These are phyloP conservation scores for Leptopilina drosophilae DNA, from an alignment of 2,888 invertebrate species.

Conservation along the genomic window DNA sequence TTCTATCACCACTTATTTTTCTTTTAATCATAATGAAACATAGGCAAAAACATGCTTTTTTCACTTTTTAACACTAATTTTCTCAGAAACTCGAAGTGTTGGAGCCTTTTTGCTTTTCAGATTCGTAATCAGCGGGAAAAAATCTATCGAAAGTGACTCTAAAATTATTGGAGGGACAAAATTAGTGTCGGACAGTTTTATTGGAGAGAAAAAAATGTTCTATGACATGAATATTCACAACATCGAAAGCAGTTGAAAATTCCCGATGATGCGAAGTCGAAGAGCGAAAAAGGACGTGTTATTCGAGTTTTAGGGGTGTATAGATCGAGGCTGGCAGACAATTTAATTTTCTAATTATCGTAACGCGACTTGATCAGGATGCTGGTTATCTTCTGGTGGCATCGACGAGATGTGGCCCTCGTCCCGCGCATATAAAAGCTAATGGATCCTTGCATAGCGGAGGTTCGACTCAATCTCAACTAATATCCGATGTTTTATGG, in stretches of 20 bases:
- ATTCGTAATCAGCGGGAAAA: too few relatives aligned
- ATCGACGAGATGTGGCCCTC: slow-evolving; percentile 62
- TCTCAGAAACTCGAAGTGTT: too few relatives aligned
- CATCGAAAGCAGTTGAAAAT: slow-evolving; percentile 24
- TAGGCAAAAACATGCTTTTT: too few relatives aligned
- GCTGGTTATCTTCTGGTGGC: slow-evolving; percentile 67
- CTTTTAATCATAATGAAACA: too few relatives aligned
- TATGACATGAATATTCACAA: too few relatives aligned
- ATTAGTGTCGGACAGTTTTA: too few relatives aligned
- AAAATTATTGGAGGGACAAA: too few relatives aligned
- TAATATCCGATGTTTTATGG: slow-evolving; percentile 70
- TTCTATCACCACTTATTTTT: too few relatives aligned
- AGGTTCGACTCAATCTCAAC: slow-evolving; percentile 69
- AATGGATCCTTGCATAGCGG: slow-evolving; percentile 65
- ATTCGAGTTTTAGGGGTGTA: slow-evolving; percentile 47
- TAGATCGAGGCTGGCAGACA: slow-evolving; percentile 66
- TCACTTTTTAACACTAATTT: too few relatives aligned
- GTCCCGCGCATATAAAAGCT: slow-evolving; percentile 70
- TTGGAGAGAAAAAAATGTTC: too few relatives aligned
- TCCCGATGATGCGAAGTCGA: slow-evolving; percentile 42
- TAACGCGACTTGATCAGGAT: slow-evolving; percentile 65
- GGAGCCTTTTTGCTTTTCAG: too few relatives aligned
- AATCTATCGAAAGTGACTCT: too few relatives aligned
- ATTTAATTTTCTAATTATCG: slow-evolving; percentile 76
- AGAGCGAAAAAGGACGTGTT: slow-evolving; percentile 44